phyloP scores from a whole-genome alignment of 2,797 vertebrate genomes.

The Enoplosus armatus region DNA sequence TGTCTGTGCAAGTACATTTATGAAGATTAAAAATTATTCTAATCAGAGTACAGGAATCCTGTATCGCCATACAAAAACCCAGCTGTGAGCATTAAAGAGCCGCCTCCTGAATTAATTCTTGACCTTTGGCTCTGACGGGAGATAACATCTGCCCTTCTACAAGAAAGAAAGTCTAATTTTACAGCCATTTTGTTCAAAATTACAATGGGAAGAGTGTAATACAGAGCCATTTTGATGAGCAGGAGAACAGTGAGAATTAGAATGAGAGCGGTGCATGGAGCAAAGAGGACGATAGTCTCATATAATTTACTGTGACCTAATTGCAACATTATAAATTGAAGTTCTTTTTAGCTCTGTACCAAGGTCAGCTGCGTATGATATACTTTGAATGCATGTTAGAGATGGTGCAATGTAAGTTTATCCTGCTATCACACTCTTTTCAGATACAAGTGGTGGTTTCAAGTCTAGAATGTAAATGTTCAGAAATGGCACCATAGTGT shows the following conservation, averaged over 20 bases:
- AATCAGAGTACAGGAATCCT: constrained; percentile 57
- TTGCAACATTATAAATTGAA: constrained; percentile 66
- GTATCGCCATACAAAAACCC: constrained; percentile 26
- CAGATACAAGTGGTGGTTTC: neutral
- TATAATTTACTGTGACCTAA: constrained; percentile 78
- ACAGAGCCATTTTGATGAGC: constrained; percentile 72
- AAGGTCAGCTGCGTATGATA: constrained; percentile 33
- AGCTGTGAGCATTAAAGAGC: constrained; percentile 69
- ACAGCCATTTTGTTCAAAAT: constrained; percentile 78
- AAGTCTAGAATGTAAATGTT: constrained; percentile 26
- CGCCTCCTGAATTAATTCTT: constrained; percentile 81
- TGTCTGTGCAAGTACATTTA: constrained; percentile 26
- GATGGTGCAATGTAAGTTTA: constrained; percentile 12
- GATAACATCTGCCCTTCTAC: constrained; percentile 76
- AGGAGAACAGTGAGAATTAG: constrained; percentile 59
- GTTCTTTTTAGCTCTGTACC: constrained; percentile 37
- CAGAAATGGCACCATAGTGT: constrained; percentile 22
- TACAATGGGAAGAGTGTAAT: constrained; percentile 71
- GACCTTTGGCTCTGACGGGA: constrained; percentile 76
- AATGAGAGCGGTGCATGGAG: constrained; percentile 58
- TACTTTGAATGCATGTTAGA: constrained; percentile 22
- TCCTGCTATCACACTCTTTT: constrained; percentile 3
- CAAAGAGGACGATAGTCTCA: constrained; percentile 78
- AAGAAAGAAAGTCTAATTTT: constrained; percentile 77
- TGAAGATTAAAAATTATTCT: constrained; percentile 49